These are phyloP conservation scores for Elaphurus davidianus DNA, from an alignment of 2,113 vertebrate species.

Conservation along the genomic window DNA sequence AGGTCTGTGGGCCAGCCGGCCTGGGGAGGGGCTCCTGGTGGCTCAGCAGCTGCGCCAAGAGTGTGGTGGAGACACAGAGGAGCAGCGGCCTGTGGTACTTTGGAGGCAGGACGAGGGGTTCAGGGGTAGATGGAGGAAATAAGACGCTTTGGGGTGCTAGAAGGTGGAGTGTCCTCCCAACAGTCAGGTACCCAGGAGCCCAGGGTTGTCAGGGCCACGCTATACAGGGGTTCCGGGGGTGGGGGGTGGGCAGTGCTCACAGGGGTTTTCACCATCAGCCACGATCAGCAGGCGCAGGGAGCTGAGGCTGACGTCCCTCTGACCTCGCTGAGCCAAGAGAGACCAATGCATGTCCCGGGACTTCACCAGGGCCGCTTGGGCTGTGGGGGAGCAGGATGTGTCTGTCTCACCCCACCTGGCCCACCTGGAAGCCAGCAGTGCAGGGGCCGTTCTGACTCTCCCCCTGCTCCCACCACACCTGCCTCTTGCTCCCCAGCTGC, in stretches of 20 bases:
- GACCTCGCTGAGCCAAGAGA: constrained; percentile 94
- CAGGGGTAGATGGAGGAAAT: neutral
- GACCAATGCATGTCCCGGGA: constrained; percentile 99
- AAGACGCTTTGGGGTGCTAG: neutral
- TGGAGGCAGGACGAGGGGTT: neutral
- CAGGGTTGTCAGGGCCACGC: neutral
- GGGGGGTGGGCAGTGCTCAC: constrained; percentile 81
- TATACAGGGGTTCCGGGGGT: neutral
- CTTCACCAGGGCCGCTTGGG: constrained; percentile 92
- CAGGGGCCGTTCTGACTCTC: neutral
- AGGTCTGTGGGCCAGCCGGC: neutral
- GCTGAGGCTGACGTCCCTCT: constrained; percentile 93
- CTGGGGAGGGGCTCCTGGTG: neutral
- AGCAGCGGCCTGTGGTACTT: neutral
- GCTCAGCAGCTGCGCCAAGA: neutral
- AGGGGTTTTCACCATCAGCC: constrained; percentile 97
- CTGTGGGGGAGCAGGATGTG: constrained; percentile 65
- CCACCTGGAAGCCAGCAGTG: neutral
- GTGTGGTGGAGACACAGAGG: fast-evolving
- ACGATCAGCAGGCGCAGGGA: constrained; percentile 95
- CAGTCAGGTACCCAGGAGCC: neutral
- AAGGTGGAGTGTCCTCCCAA: neutral
- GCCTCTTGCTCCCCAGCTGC: neutral
- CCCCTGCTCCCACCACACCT: neutral
- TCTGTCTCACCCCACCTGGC: neutral